Base-by-base conservation (phyloP, 2,888 invertebrate genomes). In the Saturnia japonica region DNA sequence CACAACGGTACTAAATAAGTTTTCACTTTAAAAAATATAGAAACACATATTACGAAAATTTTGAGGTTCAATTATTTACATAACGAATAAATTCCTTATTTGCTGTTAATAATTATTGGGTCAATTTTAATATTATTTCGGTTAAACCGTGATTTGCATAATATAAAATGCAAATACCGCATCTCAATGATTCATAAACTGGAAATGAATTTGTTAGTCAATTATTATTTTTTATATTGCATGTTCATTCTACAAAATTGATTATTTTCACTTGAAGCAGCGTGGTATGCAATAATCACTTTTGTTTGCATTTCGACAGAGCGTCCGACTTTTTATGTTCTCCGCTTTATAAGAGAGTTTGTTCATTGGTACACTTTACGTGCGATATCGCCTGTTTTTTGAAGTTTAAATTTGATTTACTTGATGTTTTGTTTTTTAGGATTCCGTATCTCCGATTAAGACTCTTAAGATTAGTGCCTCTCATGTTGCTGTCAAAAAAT, bases 151-250 rank as follows among this genome's bases (percentile, higher is more conserved):
- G 57, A 57, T 57, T 40, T 64, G 40, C 64, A 73, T 73, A 75
- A 70, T 73, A 69, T 74, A 73, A 74, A 74, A 74, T 40, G 40
- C 64, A 64, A 64, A 64, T 64, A 34, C 19, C 64, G 64, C 11
- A 34, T 40, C 64, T 19, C 34, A 19, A 64, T 64, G 64, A 64
- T 64, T 64, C 64, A 64, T 40, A 64, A 40, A 64, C 64, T 64
- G 64, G 64, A 64, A 64, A 64, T 40, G 64, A 64, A 40, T 64
- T 25, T 54, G n/a, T 54, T 40, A 40, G 12, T 2, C 22, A 16
- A 42, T 47, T 47, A 68, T 25, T 43, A 25, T n/a, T n/a, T n/a
- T n/a, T n/a, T 19, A 67, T 45, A 67, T 68, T 34, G 68, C 68
- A 54, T 68, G 68, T 54, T 51, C 34, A 28, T 28, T 51, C 40